These are phyloP conservation scores for Sinonovacula constricta DNA, from an alignment of 1,140 invertebrate species.

Conservation along the genomic window DNA sequence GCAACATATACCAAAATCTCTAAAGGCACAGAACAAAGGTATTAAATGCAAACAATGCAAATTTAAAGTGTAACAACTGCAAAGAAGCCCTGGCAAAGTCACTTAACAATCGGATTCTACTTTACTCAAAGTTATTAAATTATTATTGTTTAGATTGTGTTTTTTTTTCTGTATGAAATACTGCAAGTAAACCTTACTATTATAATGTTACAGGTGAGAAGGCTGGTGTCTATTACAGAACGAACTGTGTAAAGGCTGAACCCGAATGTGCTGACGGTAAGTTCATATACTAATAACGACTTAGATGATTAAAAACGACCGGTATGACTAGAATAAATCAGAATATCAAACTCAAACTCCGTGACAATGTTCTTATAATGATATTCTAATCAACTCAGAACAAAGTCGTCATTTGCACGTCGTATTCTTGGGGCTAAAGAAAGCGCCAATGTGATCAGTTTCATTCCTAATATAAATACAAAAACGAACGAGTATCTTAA, in stretches of 20 bases:
- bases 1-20: too few species aligned
- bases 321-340: background rate
- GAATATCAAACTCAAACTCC: background rate
- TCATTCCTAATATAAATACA: too few species aligned
- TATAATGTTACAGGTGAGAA: slow-evolving; percentile 19
- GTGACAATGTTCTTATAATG: too few species aligned
- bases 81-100: slow-evolving; percentile 10
- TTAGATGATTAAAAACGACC: background rate
- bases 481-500: too few species aligned
- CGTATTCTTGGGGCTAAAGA: background rate
- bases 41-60: too few species aligned
- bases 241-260: background rate
- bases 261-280: slow-evolving; percentile 7
- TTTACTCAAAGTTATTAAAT: background rate
- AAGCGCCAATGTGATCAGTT: too few species aligned
- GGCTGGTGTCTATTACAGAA: slow-evolving; percentile 20
- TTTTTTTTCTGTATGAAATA: background rate
- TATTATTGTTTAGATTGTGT: background rate
- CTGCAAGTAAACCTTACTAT: background rate
- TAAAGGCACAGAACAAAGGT: too few species aligned
- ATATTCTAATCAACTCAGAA: background rate
- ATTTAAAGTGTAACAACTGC: too few species aligned
- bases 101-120: background rate
- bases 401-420: background rate
- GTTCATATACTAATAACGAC: background rate